Percentiles rank a stretch among this genome's conserved stretches.
phyloP scores from a whole-genome alignment of 35 echinoderm and acorn worm genomes.

The Amphiura filiformis region DNA sequence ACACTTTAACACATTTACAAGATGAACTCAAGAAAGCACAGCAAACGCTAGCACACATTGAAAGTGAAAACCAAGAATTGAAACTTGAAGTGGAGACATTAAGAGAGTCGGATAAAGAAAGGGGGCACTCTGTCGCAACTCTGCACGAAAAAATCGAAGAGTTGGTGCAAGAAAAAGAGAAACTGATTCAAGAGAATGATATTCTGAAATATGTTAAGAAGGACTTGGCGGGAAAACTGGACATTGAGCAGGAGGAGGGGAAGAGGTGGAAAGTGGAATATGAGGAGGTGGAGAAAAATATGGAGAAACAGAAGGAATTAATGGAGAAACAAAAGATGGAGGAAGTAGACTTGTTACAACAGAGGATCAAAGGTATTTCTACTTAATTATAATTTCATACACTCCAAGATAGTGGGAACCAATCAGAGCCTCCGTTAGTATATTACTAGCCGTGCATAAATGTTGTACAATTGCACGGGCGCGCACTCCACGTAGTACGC shows the following conservation, averaged over 20 bases:
- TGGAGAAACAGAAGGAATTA: background rate
- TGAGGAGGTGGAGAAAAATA: slow-evolving; percentile 7
- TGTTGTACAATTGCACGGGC: too few species aligned
- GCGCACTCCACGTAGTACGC: too few species aligned
- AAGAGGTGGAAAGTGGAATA: slow-evolving; percentile 12
- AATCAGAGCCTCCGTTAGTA: too few species aligned
- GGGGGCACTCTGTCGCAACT: slow-evolving; percentile 6
- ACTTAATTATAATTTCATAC: too few species aligned
- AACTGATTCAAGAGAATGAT: slow-evolving; percentile 29
- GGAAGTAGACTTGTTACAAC: slow-evolving; percentile 7
- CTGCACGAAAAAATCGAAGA: slow-evolving; percentile 31
- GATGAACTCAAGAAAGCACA: slow-evolving; percentile 30
- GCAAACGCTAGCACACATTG: slow-evolving; percentile 36
- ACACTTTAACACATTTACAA: slow-evolving; percentile 18
- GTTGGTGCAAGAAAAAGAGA: slow-evolving; percentile 9
- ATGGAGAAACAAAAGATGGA: slow-evolving; percentile 41
- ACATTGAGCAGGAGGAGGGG: slow-evolving; percentile 21
- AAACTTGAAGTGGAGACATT: slow-evolving; percentile 40
- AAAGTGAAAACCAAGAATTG: slow-evolving; percentile 38
- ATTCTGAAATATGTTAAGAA: slow-evolving; percentile 29
- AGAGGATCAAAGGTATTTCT: slow-evolving; percentile 24
- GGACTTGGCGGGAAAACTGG: slow-evolving; percentile 47
- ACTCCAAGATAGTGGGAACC: too few species aligned
- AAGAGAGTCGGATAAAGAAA: slow-evolving; percentile 44
- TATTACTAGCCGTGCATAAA: too few species aligned